These are phyloP conservation scores for Aphrophora alni DNA, from an alignment of 2,888 invertebrate species.

Conservation along the genomic window DNA sequence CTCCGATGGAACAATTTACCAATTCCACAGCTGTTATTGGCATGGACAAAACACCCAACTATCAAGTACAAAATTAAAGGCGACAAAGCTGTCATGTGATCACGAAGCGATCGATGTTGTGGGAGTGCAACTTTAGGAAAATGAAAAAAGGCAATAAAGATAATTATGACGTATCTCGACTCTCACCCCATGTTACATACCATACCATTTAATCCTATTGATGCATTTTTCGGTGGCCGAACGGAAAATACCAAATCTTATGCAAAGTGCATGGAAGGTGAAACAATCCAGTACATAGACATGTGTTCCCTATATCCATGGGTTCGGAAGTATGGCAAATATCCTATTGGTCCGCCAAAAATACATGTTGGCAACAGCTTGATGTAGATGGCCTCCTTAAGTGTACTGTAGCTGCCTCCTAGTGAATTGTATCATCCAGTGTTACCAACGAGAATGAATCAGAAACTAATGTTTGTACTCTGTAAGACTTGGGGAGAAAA, in stretches of 20 bases:
- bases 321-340: slow-evolving; percentile 29
- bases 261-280: not conserved
- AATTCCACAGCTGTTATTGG: slow-evolving; percentile 43
- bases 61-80: slow-evolving; percentile 30
- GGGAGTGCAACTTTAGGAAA: slow-evolving; percentile 42
- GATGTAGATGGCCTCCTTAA: slow-evolving; percentile 38
- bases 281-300: slow-evolving; percentile 37
- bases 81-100: slow-evolving; percentile 17
- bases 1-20: slow-evolving; percentile 36
- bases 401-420: too few species aligned
- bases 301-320: slow-evolving; percentile 33
- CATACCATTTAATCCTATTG: slow-evolving; percentile 46
- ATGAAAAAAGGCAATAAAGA: too few species aligned
- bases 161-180: too few species aligned
- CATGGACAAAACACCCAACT: slow-evolving; percentile 37
- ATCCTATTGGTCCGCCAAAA: slow-evolving; percentile 52
- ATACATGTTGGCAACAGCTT: slow-evolving; percentile 53
- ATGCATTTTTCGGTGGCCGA: slow-evolving; percentile 51
- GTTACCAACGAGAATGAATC: too few species aligned
- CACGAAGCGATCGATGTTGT: slow-evolving; percentile 33
- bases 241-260: slow-evolving; percentile 36
- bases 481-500: too few species aligned
- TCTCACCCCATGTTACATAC: not conserved
- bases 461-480: too few species aligned
- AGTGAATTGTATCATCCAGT: too few species aligned